Conservation (phyloP, 2,113 vertebrate genomes). For the Empidonax alnorum region DNA sequence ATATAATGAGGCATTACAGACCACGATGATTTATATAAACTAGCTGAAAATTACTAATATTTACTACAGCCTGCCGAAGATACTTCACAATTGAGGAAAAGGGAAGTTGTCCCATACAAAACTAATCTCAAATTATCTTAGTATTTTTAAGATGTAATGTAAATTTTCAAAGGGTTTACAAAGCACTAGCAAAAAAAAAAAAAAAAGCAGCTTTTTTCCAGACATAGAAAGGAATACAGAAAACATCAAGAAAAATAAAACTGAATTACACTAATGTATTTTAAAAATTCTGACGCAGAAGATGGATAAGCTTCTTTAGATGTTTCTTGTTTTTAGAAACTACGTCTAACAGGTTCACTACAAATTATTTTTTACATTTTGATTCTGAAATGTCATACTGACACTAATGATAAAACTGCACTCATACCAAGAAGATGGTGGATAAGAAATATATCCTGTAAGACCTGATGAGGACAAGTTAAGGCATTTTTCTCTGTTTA, state of each 20-base stretch:
- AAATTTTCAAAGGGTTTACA: background rate
- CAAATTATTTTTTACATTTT: background rate
- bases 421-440: background rate
- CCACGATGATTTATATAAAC: background rate
- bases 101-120: background rate
- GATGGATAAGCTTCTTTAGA: background rate
- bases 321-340: background rate
- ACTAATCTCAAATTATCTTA: background rate
- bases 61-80: background rate
- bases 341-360: background rate
- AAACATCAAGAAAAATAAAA: background rate
- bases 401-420: background rate
- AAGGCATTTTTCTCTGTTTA: background rate
- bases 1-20: background rate
- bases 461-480: background rate
- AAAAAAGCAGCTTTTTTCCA: background rate
- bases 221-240: background rate
- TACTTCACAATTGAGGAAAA: background rate
- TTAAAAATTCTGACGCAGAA: background rate
- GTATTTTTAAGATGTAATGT: background rate
- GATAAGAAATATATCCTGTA: background rate
- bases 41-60: background rate
- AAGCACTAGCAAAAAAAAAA: background rate
- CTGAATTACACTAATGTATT: background rate
- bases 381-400: background rate